Percentiles rank a stretch among this genome's conserved stretches.
Evolutionary conservation across 2,888 invertebrate species (phyloP).

Genomic region (Himalopsyche japonica): DNA sequence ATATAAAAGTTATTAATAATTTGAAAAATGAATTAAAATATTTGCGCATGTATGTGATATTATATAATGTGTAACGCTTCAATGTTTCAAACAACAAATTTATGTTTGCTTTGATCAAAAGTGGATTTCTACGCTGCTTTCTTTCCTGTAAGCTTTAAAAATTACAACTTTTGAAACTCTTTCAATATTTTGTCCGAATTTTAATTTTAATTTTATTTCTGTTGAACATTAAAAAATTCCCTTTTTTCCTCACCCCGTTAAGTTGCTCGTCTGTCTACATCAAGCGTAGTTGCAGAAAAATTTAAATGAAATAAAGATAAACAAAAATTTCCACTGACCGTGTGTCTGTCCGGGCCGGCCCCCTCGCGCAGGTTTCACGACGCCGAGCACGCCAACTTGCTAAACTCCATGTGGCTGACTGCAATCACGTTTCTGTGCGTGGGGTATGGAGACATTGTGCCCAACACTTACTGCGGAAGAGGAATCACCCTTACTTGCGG

Average conservation of each 20-base stretch:
- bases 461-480: slow-evolving; percentile 99
- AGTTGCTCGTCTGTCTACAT: neutral
- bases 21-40: too few species aligned
- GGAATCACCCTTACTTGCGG: slow-evolving; percentile 98
- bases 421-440: slow-evolving; percentile 99
- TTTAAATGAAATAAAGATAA: neutral
- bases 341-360: slow-evolving; percentile 17
- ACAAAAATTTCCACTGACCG: slow-evolving; percentile 12
- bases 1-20: too few species aligned
- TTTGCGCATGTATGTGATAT: too few species aligned
- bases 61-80: too few species aligned
- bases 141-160: too few species aligned
- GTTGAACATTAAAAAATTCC: neutral
- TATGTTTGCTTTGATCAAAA: too few species aligned
- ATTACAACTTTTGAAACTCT: too few species aligned
- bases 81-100: too few species aligned
- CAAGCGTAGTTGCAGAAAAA: neutral
- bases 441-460: slow-evolving; percentile 99
- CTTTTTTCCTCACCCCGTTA: neutral
- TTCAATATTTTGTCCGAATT: neutral
- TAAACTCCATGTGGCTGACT: slow-evolving; percentile 99
- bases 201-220: neutral
- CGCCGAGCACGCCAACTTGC: slow-evolving; percentile 96
- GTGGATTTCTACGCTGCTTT: too few species aligned
- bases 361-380: slow-evolving; percentile 85